A percentile compares a stretch with the other conserved stretches of the same genome.
These are phyloP conservation scores for Sitobion miscanthi DNA, from an alignment of 1,140 invertebrate genomes.

Conservation along the genomic window DNA sequence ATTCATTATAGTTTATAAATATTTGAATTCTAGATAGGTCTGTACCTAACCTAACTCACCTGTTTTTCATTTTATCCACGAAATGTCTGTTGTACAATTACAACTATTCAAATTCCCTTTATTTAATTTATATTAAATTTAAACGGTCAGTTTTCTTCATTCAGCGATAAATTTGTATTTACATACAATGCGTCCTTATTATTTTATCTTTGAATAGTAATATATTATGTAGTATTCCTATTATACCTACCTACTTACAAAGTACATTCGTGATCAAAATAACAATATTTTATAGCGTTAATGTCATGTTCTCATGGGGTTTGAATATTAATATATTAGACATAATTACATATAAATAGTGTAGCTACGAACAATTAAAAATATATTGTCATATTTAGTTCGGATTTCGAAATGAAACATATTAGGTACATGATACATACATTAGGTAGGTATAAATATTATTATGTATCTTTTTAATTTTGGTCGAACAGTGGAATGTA, in stretches of 20 bases:
- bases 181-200: conserved; percentile 9
- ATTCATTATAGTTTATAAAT: not conserved
- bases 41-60: not conserved
- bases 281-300: not conserved
- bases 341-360: not conserved
- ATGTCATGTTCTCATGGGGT: not conserved
- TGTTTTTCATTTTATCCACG: not conserved
- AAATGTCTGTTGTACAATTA: not conserved
- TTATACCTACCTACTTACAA: not conserved
- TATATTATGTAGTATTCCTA: not conserved
- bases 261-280: not conserved
- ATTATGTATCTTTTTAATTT: not conserved
- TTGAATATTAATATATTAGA: not conserved
- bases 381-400: not conserved
- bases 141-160: not conserved
- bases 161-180: conserved; percentile 11
- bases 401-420: not conserved
- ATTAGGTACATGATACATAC: not conserved
- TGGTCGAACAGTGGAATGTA: not conserved
- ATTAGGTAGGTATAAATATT: no score
- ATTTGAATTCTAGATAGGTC: not conserved
- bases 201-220: conserved; percentile 12
- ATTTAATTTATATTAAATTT: not conserved
- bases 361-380: not conserved
- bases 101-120: not conserved